A percentile compares a stretch with the other conserved stretches of the same genome.
Conservation (phyloP, 2,113 vertebrate species). For the Irena cyanogastra region DNA sequence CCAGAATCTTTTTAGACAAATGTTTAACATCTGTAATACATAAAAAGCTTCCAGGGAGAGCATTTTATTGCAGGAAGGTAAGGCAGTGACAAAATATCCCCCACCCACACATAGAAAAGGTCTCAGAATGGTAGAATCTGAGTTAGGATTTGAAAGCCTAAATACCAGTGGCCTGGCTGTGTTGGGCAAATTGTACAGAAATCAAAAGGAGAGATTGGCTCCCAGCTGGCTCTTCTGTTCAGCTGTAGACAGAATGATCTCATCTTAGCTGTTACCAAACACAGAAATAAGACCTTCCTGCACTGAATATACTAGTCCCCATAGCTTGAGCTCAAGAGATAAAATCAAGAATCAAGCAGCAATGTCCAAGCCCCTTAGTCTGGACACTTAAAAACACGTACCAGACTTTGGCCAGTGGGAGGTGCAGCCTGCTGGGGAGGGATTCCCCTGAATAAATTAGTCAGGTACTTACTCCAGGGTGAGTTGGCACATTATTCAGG, state of each 20-base stretch:
- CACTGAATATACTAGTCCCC: neutral
- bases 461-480: neutral
- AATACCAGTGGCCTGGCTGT: neutral
- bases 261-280: neutral
- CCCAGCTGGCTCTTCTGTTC: neutral
- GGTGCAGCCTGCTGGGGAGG: neutral
- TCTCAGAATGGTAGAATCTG: neutral
- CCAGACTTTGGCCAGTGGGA: neutral
- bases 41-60: neutral
- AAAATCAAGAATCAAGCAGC: neutral
- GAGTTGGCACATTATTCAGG: neutral
- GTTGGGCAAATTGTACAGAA: neutral
- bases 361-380: neutral
- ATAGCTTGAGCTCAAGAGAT: neutral
- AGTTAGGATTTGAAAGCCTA: neutral
- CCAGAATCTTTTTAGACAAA: neutral
- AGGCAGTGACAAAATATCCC: neutral
- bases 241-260: neutral
- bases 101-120: neutral
- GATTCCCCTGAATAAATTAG: neutral
- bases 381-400: neutral
- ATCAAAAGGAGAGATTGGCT: neutral
- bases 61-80: neutral
- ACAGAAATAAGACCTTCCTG: neutral
- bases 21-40: neutral